Conservation (phyloP, 1,140 invertebrate species). For the Parasteatoda tepidariorum region DNA sequence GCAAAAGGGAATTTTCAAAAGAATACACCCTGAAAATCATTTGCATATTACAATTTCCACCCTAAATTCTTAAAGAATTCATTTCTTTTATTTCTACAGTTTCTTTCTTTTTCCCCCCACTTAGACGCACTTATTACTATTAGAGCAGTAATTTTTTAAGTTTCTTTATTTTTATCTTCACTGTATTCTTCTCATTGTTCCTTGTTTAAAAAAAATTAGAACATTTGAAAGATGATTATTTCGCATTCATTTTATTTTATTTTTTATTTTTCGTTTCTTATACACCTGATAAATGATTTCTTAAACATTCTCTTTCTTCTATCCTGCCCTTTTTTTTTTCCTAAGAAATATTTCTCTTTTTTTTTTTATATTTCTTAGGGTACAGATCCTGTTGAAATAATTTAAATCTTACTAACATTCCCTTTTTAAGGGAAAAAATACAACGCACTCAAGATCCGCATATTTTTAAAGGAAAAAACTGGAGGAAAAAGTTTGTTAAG, state of each 20-base stretch:
- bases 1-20: slow-evolving; percentile 9
- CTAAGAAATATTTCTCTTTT: slow-evolving; percentile 24
- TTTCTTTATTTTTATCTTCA: slow-evolving; percentile 2
- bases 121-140: slow-evolving; percentile 1
- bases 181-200: slow-evolving; percentile 20
- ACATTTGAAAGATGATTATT: slow-evolving; percentile 60
- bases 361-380: slow-evolving; percentile 24
- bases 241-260: slow-evolving; percentile 11
- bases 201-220: slow-evolving; percentile 45
- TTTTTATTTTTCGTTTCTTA: slow-evolving; percentile 20
- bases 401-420: slow-evolving; percentile 12
- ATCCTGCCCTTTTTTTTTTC: neutral
- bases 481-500: neutral
- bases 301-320: slow-evolving; percentile 40
- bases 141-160: slow-evolving; percentile 27
- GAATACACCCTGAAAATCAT: slow-evolving; percentile 36
- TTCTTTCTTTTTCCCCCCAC: neutral
- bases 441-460: neutral
- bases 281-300: slow-evolving; percentile 47
- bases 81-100: neutral
- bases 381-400: slow-evolving; percentile 39
- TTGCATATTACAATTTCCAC: neutral
- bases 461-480: neutral
- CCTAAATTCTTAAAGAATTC: slow-evolving; percentile 33
- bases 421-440: neutral